A percentile compares a stretch with the other conserved stretches of the same genome.
phyloP scores from a whole-genome alignment of 92 coral and sea anemone species.

The Epizoanthus scotinus region DNA sequence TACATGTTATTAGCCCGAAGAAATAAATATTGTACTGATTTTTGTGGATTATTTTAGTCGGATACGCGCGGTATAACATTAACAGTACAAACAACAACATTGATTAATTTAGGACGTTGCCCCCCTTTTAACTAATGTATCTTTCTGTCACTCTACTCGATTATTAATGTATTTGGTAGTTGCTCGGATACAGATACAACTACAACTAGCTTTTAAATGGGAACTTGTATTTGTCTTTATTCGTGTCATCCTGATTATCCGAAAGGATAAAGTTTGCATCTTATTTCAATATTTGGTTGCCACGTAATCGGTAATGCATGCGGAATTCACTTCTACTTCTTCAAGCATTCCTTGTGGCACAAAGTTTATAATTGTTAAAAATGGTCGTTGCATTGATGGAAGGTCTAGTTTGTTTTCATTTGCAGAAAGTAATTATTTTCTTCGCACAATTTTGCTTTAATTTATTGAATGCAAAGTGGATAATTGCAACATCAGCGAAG shows the following conservation, averaged over 20 bases:
- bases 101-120: neutral
- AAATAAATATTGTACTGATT: neutral
- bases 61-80: neutral
- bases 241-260: neutral
- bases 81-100: neutral
- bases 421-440: neutral
- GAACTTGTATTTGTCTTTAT: neutral
- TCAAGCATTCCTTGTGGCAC: neutral
- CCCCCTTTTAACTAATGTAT: neutral
- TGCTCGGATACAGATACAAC: neutral
- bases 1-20: neutral
- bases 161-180: neutral
- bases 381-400: neutral
- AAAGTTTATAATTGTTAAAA: too few species aligned
- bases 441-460: too few species aligned
- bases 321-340: neutral
- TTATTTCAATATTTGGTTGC: neutral
- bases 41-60: neutral
- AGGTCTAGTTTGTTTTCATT: neutral
- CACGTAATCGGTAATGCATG: constrained; percentile 5
- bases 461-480: too few species aligned
- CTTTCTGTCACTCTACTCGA: neutral
- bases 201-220: neutral
- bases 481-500: too few species aligned
- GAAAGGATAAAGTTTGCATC: neutral